Conservation (phyloP, 2,888 invertebrate species). For the Acronicta psi region DNA sequence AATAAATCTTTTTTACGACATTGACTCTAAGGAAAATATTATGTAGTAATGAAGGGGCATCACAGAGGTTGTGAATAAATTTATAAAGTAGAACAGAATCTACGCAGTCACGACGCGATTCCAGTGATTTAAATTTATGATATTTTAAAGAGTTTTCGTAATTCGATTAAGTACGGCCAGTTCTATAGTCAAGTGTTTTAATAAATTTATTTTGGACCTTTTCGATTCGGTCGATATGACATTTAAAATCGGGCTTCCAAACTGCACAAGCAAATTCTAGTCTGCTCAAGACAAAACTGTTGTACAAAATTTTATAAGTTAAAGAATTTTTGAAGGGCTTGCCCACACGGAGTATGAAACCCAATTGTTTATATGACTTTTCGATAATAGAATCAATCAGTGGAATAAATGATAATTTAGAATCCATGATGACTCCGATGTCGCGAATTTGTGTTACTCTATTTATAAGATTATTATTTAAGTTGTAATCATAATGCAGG, state of each 20-base stretch:
- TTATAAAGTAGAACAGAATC: too few species aligned
- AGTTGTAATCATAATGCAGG: neutral
- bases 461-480: neutral
- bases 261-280: slow-evolving; percentile 2
- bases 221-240: neutral
- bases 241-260: slow-evolving; percentile 1
- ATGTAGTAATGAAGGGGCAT: too few species aligned
- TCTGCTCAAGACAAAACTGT: slow-evolving; percentile 1
- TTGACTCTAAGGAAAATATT: too few species aligned
- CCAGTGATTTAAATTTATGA: too few species aligned
- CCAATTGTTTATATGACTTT: neutral
- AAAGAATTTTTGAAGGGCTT: slow-evolving; percentile 2
- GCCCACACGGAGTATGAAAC: slow-evolving; percentile 2
- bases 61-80: too few species aligned
- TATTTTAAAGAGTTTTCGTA: neutral
- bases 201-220: neutral
- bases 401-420: neutral
- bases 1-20: too few species aligned
- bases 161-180: neutral
- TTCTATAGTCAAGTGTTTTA: neutral
- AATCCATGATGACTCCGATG: neutral
- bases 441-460: slow-evolving; percentile 1
- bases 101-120: too few species aligned
- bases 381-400: neutral
- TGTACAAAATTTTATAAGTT: slow-evolving; percentile 8